Conservation (phyloP, 2,113 vertebrate genomes). For the Brachyhypopomus occidentalis region DNA sequence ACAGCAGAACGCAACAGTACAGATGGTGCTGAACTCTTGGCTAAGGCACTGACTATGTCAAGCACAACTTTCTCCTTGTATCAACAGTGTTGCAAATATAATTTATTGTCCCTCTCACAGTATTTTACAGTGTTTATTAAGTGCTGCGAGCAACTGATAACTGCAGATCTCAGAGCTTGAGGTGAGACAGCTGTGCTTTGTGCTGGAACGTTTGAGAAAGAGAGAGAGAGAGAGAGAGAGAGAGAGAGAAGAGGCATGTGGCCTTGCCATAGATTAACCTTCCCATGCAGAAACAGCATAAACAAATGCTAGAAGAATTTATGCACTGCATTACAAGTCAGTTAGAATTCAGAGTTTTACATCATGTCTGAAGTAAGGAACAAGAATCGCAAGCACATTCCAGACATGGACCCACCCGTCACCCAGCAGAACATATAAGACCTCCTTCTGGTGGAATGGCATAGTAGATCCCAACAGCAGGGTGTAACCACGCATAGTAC, state of each 20-base stretch:
- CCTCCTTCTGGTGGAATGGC: too few relatives aligned
- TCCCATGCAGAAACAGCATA: not conserved
- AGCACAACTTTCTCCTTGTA: not conserved
- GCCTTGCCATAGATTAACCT: too few relatives aligned
- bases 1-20: not conserved
- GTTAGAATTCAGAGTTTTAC: not conserved
- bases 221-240: too few relatives aligned
- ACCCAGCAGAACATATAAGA: not conserved
- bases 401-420: not conserved
- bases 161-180: slow-evolving; percentile 1
- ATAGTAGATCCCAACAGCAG: too few relatives aligned
- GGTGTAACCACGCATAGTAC: too few relatives aligned
- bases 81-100: not conserved
- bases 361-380: not conserved
- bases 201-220: not conserved
- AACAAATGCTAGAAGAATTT: not conserved
- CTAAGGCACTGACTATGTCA: not conserved
- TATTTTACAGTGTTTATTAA: slow-evolving; percentile 2
- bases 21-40: not conserved
- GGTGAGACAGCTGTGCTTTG: slow-evolving; percentile 1
- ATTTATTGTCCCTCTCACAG: not conserved
- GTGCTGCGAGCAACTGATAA: not conserved
- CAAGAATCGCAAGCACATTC: not conserved
- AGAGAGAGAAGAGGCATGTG: too few relatives aligned
- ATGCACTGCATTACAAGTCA: not conserved